phyloP scores from a whole-genome alignment of 2,797 vertebrate species.

The Acanthornis magna region DNA sequence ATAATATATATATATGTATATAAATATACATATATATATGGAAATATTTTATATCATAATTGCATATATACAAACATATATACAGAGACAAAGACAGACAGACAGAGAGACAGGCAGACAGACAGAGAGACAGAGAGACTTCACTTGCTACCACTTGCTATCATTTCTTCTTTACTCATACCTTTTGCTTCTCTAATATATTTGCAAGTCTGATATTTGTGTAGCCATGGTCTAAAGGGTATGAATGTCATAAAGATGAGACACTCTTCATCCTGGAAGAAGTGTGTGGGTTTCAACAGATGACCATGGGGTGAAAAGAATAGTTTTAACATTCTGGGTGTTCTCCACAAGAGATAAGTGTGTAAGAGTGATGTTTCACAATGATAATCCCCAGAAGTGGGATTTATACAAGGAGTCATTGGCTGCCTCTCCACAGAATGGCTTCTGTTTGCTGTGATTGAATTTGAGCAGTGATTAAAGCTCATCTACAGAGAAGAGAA shows the following conservation, averaged over 20 bases:
- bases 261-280: slow-evolving; percentile 7
- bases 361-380: background rate
- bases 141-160: background rate
- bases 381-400: background rate
- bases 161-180: background rate
- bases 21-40: background rate
- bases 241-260: slow-evolving; percentile 10
- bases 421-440: background rate
- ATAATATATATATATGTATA: background rate
- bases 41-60: background rate
- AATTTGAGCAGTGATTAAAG: background rate
- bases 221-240: background rate
- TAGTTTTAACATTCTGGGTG: slow-evolving; percentile 18
- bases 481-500: background rate
- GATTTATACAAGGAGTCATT: background rate
- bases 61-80: background rate
- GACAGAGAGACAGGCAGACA: too few relatives aligned
- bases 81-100: too few relatives aligned
- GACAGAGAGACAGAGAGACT: background rate
- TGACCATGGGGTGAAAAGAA: slow-evolving; percentile 22
- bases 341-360: background rate
- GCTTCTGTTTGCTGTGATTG: background rate
- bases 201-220: background rate
- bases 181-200: background rate
- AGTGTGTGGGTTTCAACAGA: slow-evolving; percentile 35